Evolutionary conservation across 2,113 vertebrate genomes (phyloP).

Genomic region (Malaclemys terrapin): DNA sequence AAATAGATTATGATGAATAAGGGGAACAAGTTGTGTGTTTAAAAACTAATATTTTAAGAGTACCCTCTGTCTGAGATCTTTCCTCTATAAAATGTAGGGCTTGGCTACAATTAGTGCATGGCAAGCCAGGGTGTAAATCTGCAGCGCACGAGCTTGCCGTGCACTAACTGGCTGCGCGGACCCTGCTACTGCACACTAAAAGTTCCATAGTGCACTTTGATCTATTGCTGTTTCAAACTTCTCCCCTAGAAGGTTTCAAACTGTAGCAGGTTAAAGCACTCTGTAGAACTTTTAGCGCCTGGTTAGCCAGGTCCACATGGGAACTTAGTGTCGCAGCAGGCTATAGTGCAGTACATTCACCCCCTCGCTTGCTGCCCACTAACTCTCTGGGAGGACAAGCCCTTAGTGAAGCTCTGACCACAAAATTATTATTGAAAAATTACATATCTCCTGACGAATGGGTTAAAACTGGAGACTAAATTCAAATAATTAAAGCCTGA

Average conservation of each 20-base stretch:
- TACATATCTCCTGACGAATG: constrained; percentile 22
- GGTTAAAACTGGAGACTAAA: constrained; percentile 9
- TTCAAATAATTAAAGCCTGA: constrained; percentile 35
- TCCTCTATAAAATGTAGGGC: constrained; percentile 20
- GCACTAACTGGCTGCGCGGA: not conserved
- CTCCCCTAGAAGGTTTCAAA: not conserved
- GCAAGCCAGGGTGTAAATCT: not conserved
- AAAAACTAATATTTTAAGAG: constrained; percentile 60
- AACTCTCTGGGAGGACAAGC: not conserved
- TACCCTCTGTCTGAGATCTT: not conserved
- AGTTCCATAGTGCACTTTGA: not conserved
- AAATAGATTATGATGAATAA: not conserved
- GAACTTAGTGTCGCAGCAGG: not conserved
- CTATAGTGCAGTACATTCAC: not conserved
- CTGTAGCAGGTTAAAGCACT: not conserved
- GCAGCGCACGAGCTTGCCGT: not conserved
- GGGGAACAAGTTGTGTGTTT: constrained; percentile 40
- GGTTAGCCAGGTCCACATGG: not conserved
- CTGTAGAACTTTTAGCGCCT: not conserved
- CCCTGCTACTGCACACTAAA: not conserved
- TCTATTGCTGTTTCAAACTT: not conserved
- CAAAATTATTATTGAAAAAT: constrained; percentile 47
- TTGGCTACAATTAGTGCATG: not conserved
- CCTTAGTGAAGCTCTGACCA: not conserved
- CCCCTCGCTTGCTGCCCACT: not conserved